A percentile compares a stretch with the other conserved stretches of the same genome.
Conservation (phyloP, 2,888 invertebrate species). For the Allolobophora icterica region DNA sequence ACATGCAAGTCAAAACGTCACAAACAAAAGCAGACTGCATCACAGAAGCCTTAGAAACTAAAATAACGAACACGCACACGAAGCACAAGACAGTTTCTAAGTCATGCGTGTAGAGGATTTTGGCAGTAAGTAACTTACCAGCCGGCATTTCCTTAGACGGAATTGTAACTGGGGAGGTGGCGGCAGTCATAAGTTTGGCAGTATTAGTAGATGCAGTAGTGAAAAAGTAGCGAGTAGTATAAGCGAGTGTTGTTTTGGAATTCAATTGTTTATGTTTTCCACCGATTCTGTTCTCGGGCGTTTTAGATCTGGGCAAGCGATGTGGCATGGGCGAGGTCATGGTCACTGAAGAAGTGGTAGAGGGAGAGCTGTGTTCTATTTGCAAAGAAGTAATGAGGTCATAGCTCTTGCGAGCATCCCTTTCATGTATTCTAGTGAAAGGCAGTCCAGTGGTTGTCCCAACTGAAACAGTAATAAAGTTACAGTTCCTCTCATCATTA, state of each 20-base stretch:
- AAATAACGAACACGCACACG: background rate
- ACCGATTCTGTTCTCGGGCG: no score
- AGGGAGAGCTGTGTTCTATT: no score
- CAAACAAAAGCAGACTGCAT: background rate
- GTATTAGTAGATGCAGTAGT: no score
- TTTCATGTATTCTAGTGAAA: no score
- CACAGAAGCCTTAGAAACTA: background rate
- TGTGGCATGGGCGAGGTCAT: no score
- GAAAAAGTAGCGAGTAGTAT: no score
- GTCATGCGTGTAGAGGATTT: background rate
- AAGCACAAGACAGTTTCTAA: background rate
- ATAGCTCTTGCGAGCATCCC: no score
- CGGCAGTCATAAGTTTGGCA: background rate
- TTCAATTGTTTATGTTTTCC: background rate
- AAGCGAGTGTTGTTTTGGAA: no score
- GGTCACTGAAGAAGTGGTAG: background rate
- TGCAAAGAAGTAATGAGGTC: background rate
- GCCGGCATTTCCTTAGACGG: constrained; percentile 9
- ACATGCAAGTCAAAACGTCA: background rate
- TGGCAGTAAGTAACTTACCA: background rate
- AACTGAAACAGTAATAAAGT: background rate
- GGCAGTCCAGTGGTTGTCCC: background rate
- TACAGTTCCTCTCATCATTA: background rate
- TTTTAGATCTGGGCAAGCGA: no score
- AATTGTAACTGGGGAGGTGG: background rate